phyloP scores from a whole-genome alignment of 2,113 vertebrate species.

The Lagopus muta region DNA sequence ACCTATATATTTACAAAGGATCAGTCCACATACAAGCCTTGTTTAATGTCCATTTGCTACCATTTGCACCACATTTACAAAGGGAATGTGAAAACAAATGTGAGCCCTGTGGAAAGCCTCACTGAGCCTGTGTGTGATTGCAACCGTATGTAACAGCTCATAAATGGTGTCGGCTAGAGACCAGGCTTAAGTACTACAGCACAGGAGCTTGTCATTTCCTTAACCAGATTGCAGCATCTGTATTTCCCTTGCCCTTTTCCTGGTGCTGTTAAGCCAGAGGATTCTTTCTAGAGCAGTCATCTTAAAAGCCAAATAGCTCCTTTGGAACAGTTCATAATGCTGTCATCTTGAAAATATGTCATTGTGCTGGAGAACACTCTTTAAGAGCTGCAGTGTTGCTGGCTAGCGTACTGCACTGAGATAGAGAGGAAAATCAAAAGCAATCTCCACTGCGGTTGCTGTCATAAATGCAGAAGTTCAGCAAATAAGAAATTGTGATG shows the following conservation, averaged over 20 bases:
- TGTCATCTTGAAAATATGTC: constrained; percentile 69
- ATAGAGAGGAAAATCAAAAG: background rate
- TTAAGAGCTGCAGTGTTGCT: background rate
- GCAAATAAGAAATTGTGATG: background rate
- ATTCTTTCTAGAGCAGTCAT: constrained; percentile 72
- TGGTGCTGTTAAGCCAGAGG: constrained; percentile 35
- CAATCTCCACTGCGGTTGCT: background rate
- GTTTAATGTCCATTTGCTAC: constrained; percentile 68
- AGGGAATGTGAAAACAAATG: constrained; percentile 63
- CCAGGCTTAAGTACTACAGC: constrained; percentile 21
- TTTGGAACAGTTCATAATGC: constrained; percentile 55
- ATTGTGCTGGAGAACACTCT: constrained; percentile 26
- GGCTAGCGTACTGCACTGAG: background rate
- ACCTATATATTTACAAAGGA: constrained; percentile 52
- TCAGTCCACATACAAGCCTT: constrained; percentile 44
- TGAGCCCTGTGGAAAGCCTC: constrained; percentile 47
- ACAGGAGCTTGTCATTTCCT: constrained; percentile 54
- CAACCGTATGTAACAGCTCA: constrained; percentile 59
- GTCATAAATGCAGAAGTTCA: background rate
- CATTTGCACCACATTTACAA: constrained; percentile 69
- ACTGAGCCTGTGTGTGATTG: constrained; percentile 34
- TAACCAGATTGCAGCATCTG: constrained; percentile 55
- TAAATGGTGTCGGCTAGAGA: constrained; percentile 45
- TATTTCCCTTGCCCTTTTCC: constrained; percentile 49
- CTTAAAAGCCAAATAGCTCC: constrained; percentile 61